Evolutionary conservation across 1,140 invertebrate species (phyloP).

Genomic region (Micrasema minimum): DNA sequence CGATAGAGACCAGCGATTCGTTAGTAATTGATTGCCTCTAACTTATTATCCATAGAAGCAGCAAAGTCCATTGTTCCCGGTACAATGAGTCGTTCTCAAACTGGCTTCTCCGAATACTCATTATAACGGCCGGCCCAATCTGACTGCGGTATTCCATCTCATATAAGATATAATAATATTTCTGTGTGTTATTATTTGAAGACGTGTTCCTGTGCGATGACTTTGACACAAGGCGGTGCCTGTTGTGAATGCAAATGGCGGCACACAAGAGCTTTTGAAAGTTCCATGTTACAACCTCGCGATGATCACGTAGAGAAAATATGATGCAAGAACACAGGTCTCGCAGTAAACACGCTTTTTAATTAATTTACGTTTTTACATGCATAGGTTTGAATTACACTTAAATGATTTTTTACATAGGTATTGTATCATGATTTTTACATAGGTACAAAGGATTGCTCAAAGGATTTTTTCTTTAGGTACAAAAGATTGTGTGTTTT

Average conservation of each 20-base stretch:
- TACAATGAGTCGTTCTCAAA: background rate
- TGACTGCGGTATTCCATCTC: conserved; percentile 6
- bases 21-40: conserved; percentile 12
- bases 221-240: conserved; percentile 15
- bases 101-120: background rate
- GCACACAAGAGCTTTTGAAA: conserved; percentile 14
- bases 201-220: conserved; percentile 11
- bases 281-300: too few species aligned
- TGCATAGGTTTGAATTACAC: too few species aligned
- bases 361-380: too few species aligned
- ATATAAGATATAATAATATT: conserved; percentile 14
- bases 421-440: too few species aligned
- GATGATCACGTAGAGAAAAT: too few species aligned
- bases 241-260: conserved; percentile 30
- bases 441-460: too few species aligned
- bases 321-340: background rate
- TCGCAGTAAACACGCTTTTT: background rate
- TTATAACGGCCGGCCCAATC: conserved; percentile 1
- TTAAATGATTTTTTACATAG: too few species aligned
- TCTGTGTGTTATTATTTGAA: conserved; percentile 10
- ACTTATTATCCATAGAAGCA: background rate
- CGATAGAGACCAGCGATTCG: too few species aligned
- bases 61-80: background rate
- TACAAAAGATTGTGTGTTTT: too few species aligned
- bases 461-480: too few species aligned